Conservation (phyloP, 2,888 invertebrate genomes). For the Lasioglossum figueresi region DNA sequence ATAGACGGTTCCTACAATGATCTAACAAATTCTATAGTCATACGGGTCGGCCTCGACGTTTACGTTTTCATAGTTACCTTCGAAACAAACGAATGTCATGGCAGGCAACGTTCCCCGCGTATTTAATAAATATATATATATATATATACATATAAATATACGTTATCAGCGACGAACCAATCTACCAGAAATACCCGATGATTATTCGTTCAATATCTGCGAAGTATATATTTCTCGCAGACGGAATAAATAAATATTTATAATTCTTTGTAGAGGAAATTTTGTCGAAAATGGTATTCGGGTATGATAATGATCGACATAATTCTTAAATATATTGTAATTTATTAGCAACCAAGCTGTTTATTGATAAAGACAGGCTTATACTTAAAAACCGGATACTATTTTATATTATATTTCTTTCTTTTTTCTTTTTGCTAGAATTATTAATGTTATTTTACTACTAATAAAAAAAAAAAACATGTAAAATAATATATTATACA, state of each 20-base stretch:
- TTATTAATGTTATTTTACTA: conserved; percentile 26
- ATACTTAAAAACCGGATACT: conserved; percentile 31
- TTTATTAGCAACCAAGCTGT: conserved; percentile 48
- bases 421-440: conserved; percentile 30
- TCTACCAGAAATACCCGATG: neutral
- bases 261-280: neutral
- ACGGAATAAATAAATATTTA: neutral
- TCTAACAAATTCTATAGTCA: conserved; percentile 33
- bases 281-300: neutral
- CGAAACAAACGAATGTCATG: neutral
- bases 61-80: conserved; percentile 13
- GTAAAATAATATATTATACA: conserved; percentile 12
- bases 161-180: neutral
- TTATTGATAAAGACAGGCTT: conserved; percentile 35
- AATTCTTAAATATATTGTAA: conserved; percentile 37
- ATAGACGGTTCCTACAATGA: conserved; percentile 27
- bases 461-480: neutral
- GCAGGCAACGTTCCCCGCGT: neutral
- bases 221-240: neutral
- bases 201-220: neutral
- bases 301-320: neutral
- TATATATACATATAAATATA: too few relatives aligned
- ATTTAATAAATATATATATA: neutral
- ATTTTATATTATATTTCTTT: conserved; percentile 28
- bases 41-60: conserved; percentile 7